Percentiles rank a stretch among this genome's conserved stretches.
Evolutionary conservation across 53 echinoderm and acorn worm species (phyloP).

Genomic region (Holothuria scabra): DNA sequence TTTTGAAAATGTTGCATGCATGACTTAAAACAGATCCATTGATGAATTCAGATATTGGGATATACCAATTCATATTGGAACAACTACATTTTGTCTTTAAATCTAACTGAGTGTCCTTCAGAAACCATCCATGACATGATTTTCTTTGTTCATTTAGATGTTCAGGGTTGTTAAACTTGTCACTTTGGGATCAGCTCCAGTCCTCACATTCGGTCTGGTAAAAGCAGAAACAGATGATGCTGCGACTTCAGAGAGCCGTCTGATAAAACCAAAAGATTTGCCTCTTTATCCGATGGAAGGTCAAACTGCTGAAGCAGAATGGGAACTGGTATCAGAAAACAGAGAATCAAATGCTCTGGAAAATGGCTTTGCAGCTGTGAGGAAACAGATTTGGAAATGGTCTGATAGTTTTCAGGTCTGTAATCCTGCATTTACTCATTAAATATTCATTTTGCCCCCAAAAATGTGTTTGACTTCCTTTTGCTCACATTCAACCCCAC

Average conservation of each 20-base stretch:
- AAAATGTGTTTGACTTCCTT: no score
- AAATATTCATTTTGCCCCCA: no score
- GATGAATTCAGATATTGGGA: no score
- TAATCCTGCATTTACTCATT: no score
- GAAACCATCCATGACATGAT: no score
- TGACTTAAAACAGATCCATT: no score
- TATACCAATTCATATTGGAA: no score
- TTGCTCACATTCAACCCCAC: no score
- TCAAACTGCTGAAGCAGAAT: conserved; percentile 37
- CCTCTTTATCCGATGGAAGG: conserved; percentile 70
- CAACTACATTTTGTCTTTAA: no score
- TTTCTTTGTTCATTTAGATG: conserved; percentile 26
- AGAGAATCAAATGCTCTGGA: conserved; percentile 62
- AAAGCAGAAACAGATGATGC: conserved; percentile 57
- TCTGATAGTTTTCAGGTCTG: conserved; percentile 75
- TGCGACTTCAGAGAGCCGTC: not conserved
- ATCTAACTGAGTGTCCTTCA: no score
- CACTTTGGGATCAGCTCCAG: conserved; percentile 40
- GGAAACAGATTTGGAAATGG: conserved; percentile 76
- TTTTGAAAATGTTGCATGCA: no score
- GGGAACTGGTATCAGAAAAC: conserved; percentile 33
- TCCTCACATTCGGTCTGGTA: conserved; percentile 63
- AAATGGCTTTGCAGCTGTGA: conserved; percentile 59
- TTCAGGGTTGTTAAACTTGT: conserved; percentile 43
- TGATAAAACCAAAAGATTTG: conserved; percentile 73